Base-by-base conservation (phyloP, 1,140 invertebrate genomes). In the Matsumurasca onukii region DNA sequence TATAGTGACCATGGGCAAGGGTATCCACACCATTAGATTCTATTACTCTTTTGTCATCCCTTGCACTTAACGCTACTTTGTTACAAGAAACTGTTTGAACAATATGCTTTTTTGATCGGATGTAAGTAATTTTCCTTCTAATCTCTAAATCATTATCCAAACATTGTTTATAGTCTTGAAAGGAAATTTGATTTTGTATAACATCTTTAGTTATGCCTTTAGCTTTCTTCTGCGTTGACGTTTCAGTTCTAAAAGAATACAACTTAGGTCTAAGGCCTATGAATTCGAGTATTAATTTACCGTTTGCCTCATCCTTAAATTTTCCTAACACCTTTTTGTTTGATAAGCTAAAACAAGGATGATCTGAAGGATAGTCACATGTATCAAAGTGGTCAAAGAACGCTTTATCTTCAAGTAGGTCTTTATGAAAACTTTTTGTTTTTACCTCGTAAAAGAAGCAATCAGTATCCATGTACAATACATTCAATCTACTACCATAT, bases 291-390 rank as follows among this genome's bases (percentile, higher is more conserved):
- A 83, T 76, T 49, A 77, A 73, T 65, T 67, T 67, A 12, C 78
- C 78, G 69, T 75, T 76, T 27, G 73, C 74, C 74, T 85, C 82
- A 76, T 83, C 81, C 75, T 83, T 85, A 71, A 83, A 79, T 74
- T 81, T 78, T 5, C 82, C 81, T 3, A 81, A 25, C 1, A 81
- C 76, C 70, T 85, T 84, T 73, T 81, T 82, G 59, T 72, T 72
- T n/a, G 39, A 30, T 24, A 61, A n/a, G n/a, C 48, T 65, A 45
- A 67, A 71, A 25, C 55, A 57, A 24, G 51, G 34, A 68, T 71
- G 69, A 69, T 69, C 59, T 29, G 5, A 45, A 13, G 71, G 68
- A 55, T 72, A 76, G 51, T 75, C 69, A 20, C 63, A 69, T 0
- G 69, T 69, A 68, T 73, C 74, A 65, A 75, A 69, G 34, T 66